Percentiles rank a stretch among this genome's conserved stretches.
Conservation (phyloP, 2,888 invertebrate genomes). For the Myopa tessellatipennis region DNA sequence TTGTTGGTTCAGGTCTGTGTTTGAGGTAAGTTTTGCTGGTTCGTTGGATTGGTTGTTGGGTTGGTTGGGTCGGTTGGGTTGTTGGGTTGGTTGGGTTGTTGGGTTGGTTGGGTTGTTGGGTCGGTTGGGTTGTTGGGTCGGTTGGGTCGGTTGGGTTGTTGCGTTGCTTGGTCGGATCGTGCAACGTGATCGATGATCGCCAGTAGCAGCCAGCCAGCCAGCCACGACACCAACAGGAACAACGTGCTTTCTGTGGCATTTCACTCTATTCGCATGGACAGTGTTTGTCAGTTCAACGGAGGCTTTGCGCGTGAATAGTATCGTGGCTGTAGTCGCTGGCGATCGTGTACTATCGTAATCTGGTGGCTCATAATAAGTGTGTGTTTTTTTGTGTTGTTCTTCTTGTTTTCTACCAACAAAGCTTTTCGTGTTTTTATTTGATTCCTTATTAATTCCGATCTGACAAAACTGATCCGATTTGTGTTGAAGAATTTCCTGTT, state of each 20-base stretch:
- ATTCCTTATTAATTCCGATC: too few relatives aligned
- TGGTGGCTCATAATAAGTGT: not conserved
- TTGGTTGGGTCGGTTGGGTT: too few relatives aligned
- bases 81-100: too few relatives aligned
- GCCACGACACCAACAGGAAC: constrained; percentile 5
- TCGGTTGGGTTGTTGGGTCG: too few relatives aligned
- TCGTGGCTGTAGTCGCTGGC: not conserved
- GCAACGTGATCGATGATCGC: constrained; percentile 7
- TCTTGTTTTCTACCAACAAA: not conserved
- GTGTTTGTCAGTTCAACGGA: constrained; percentile 29
- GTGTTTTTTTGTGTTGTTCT: not conserved
- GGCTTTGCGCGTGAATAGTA: constrained; percentile 30
- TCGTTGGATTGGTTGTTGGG: too few relatives aligned
- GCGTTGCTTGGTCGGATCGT: not conserved
- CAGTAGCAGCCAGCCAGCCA: not conserved
- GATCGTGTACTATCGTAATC: not conserved
- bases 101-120: too few relatives aligned
- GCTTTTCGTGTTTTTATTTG: not conserved
- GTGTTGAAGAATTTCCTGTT: too few relatives aligned
- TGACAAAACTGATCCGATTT: too few relatives aligned
- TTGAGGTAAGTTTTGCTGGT: too few relatives aligned
- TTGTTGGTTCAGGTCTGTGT: too few relatives aligned
- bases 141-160: too few relatives aligned
- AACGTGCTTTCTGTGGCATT: constrained; percentile 11
- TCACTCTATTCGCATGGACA: not conserved